Evolutionary conservation across 2,113 vertebrate species (phyloP).

Genomic region (Electrona antarctica): DNA sequence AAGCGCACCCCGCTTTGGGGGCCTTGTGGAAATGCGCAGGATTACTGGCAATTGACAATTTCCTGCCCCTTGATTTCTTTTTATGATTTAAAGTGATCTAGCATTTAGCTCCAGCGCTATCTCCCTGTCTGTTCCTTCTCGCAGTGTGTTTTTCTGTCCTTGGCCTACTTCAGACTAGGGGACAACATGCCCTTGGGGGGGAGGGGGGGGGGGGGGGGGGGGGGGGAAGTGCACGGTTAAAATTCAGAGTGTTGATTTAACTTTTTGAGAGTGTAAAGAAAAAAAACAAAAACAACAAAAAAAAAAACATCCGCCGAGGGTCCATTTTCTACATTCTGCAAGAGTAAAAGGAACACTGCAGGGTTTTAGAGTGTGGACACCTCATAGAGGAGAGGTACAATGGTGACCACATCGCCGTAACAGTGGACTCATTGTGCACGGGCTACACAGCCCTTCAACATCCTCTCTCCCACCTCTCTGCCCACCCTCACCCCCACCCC

Average conservation of each 20-base stretch:
- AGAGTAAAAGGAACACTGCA: too few species aligned
- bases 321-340: too few species aligned
- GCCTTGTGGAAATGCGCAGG: neutral
- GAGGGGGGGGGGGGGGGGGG: too few species aligned
- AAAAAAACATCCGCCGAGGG: too few species aligned
- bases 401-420: constrained; percentile 83
- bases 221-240: too few species aligned
- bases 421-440: constrained; percentile 86
- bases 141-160: neutral
- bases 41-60: constrained; percentile 7
- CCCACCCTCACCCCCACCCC: constrained; percentile 68
- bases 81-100: neutral
- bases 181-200: neutral
- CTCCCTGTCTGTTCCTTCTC: neutral
- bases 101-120: neutral
- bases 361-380: constrained; percentile 9
- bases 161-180: constrained; percentile 73
- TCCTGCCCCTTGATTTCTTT: neutral
- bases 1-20: neutral
- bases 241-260: too few species aligned
- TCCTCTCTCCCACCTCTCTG: neutral
- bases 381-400: constrained; percentile 86
- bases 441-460: constrained; percentile 74
- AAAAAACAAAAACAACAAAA: too few species aligned
- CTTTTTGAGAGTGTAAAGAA: too few species aligned